These are phyloP conservation scores for Pteropus rufus DNA, from an alignment of 2,797 vertebrate species.

Conservation along the genomic window DNA sequence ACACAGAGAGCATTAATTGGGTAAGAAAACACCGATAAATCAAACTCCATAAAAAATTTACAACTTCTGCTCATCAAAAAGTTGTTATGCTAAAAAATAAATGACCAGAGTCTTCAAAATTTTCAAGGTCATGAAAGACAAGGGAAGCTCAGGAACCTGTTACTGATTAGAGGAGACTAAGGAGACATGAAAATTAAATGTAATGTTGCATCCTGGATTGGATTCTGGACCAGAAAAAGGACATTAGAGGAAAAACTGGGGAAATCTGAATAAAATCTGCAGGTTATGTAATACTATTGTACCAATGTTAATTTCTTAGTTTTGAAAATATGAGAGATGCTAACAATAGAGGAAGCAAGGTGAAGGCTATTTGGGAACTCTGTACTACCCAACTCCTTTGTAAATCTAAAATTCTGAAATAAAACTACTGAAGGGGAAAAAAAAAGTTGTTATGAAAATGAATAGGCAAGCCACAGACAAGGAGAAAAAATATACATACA, in stretches of 20 bases:
- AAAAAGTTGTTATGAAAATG: conserved; percentile 26
- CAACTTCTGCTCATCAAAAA: background rate
- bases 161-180: background rate
- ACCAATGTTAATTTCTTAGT: background rate
- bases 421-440: background rate
- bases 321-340: background rate
- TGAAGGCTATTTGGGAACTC: background rate
- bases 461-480: background rate
- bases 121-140: background rate
- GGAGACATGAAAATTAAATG: background rate
- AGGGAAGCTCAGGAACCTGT: background rate
- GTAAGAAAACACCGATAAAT: background rate
- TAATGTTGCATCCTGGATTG: background rate
- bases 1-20: background rate
- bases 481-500: background rate
- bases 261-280: background rate
- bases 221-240: background rate
- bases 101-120: background rate
- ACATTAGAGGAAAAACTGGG: background rate
- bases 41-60: background rate
- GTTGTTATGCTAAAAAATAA: background rate
- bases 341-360: background rate
- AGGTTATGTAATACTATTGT: background rate
- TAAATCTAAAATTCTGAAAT: conserved; percentile 43
- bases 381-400: background rate